Evolutionary conservation across 2,888 invertebrate genomes (phyloP), one percentile per base, ranked within the genome.

Genomic region (Ecliptopera silaceata): DNA sequence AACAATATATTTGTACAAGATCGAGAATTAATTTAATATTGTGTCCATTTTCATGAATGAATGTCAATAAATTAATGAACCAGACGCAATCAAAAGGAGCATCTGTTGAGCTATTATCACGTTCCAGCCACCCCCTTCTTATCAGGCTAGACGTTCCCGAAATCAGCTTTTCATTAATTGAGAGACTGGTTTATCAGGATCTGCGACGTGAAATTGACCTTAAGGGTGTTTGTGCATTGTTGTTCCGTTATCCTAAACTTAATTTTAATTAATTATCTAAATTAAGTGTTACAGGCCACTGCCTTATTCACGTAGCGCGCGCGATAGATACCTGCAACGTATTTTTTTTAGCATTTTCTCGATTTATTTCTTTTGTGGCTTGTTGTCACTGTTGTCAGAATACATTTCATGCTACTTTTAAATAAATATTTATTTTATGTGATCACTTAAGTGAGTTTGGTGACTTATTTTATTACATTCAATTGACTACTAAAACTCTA

Each of bases 121-220:
- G 75, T 78, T 75, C 74, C 74, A 75, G 80, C 76, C 77, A 77
- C 57, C 61, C 66, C 67, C 63, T 58, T 75, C 77, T 79, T 84
- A 83, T 87, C 86, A 72, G 64, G 52, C 61, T 68, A 74, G 77
- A 80, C 77, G 77, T 80, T 74, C 70, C 72, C 77, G 68, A 80
- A 82, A 86, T 84, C 85, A 84, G 85, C 84, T 82, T 81, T 84
- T 82, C 85, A 84, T 88, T 88, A 84, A 88, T 86, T 87, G 85
- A 75, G 74, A 64, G 76, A 73, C 77, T 77, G 75, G 74, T 77
- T 83, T 82, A 85, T 86, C 79, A 77, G 60, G 68, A 63, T 70
- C 69, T 72, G 64, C 69, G 74, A 73, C 75, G 71, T 70, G 77
- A 71, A 76, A 76, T 75, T 74, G 79, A 75, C 79, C 80, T 72